phyloP scores from a whole-genome alignment of 2,797 vertebrate species.

The Cichlasoma orientale region DNA sequence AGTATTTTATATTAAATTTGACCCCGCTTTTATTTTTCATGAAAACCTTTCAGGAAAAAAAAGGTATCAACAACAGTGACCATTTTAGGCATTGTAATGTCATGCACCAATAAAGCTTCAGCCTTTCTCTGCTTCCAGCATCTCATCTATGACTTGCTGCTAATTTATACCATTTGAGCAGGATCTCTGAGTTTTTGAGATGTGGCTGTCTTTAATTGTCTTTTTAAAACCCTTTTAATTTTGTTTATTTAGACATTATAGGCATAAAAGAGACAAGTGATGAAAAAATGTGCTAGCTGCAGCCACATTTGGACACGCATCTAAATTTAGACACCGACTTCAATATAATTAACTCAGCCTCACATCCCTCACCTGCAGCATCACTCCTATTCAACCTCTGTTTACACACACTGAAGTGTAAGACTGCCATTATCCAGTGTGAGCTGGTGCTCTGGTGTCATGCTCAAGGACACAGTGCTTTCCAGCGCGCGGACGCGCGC shows the following conservation, averaged over 20 bases:
- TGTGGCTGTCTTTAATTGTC: not conserved
- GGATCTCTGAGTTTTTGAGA: not conserved
- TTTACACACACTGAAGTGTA: slow-evolving; percentile 45
- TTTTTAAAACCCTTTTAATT: not conserved
- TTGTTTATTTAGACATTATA: not conserved
- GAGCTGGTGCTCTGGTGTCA: slow-evolving; percentile 52
- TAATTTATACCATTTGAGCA: not conserved
- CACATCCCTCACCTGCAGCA: slow-evolving; percentile 40
- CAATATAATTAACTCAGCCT: slow-evolving; percentile 33
- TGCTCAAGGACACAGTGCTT: slow-evolving; percentile 56
- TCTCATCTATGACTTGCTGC: not conserved
- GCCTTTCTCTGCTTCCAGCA: not conserved
- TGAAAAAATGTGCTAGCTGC: not conserved
- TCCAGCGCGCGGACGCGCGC: not conserved
- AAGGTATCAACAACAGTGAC: not conserved
- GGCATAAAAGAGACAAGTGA: not conserved
- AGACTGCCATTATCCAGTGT: slow-evolving; percentile 22
- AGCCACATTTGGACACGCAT: not conserved
- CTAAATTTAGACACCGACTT: slow-evolving; percentile 25
- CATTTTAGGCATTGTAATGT: too few relatives aligned
- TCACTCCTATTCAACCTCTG: slow-evolving; percentile 32
- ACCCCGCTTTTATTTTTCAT: not conserved
- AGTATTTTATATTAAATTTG: not conserved
- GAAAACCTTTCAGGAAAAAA: not conserved
- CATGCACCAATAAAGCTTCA: not conserved